A percentile compares a stretch with the other conserved stretches of the same genome.
These are phyloP conservation scores for Malaclemys terrapin DNA, from an alignment of 2,113 vertebrate species.

Conservation along the genomic window DNA sequence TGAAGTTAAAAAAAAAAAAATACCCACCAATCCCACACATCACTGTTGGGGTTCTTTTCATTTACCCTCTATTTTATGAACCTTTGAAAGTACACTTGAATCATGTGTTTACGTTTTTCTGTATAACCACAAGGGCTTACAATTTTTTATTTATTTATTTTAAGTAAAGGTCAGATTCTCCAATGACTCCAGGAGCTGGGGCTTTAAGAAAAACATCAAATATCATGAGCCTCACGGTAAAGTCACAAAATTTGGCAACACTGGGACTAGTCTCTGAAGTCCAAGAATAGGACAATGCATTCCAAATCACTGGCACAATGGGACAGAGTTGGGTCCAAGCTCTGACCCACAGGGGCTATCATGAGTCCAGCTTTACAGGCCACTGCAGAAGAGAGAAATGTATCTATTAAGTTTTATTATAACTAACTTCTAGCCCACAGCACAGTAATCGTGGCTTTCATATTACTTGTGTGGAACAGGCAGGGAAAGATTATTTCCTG, in stretches of 20 bases:
- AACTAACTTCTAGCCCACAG: not conserved
- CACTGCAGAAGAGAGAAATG: not conserved
- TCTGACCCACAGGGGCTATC: no score
- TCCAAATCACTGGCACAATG: not conserved
- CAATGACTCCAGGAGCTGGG: not conserved
- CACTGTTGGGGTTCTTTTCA: not conserved
- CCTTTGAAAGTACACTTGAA: not conserved
- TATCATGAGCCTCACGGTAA: not conserved
- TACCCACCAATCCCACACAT: not conserved
- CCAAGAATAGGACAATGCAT: not conserved
- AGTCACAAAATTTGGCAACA: not conserved
- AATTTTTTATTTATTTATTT: not conserved
- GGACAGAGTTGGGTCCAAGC: not conserved
- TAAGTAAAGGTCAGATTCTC: not conserved
- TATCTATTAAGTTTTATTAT: not conserved
- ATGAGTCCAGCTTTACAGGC: not conserved
- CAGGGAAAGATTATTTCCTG: not conserved
- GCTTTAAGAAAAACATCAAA: not conserved
- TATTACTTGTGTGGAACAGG: not conserved
- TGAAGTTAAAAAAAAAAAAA: not conserved
- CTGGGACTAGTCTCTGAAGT: not conserved
- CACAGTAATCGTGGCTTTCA: not conserved
- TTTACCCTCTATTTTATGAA: not conserved
- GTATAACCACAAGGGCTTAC: not conserved
- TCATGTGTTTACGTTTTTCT: not conserved